Base-by-base conservation (phyloP, 2,888 invertebrate species). In the Lepidonotus clava region DNA sequence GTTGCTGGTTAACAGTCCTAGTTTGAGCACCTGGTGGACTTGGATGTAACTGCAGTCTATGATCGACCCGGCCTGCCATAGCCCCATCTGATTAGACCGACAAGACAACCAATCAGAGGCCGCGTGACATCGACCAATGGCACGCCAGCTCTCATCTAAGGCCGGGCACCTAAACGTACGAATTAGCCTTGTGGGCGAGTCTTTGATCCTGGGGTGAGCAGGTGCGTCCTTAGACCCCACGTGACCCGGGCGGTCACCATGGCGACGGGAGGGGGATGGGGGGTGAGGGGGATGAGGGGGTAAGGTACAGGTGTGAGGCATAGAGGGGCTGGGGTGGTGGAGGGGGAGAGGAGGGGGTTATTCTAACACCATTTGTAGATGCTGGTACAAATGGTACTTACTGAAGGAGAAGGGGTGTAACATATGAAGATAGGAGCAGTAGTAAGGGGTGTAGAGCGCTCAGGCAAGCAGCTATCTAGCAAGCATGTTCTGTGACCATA, bases 111-210 rank as follows among this genome's bases (percentile, higher is more conserved):
- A 76, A 76, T 76, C n/a, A 1, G 38, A 40, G 34, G 76, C 4
- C 76, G 38, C n/a, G 36, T 76, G 14, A 36, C 76, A 76, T 76
- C 76, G 40, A 76, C 76, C 76, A 76, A 38, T 76, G 40, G 76
- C 38, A 28, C 38, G 76, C 76, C 34, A 76, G 76, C 76, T 76
- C 21, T 24, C n/a, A 76, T 40, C 21, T 0, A 36, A 38, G 76
- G n/a, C 21, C 76, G 76, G 76, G 24, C 21, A 14, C 0, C 76
- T 76, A 76, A 40, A 76, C 38, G 38, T 18, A 76, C 38, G 36
- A 76, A 76, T 76, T 76, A 76, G 76, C 76, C 40, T 36, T 24
- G 76, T 21, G 21, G 38, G 34, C 61, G 14, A 36, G 1, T 38
- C 76, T 76, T 76, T 76, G 76, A 76, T 76, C 76, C 38, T 38